phyloP scores from a whole-genome alignment of 2,113 vertebrate species.

The Bufo bufo region DNA sequence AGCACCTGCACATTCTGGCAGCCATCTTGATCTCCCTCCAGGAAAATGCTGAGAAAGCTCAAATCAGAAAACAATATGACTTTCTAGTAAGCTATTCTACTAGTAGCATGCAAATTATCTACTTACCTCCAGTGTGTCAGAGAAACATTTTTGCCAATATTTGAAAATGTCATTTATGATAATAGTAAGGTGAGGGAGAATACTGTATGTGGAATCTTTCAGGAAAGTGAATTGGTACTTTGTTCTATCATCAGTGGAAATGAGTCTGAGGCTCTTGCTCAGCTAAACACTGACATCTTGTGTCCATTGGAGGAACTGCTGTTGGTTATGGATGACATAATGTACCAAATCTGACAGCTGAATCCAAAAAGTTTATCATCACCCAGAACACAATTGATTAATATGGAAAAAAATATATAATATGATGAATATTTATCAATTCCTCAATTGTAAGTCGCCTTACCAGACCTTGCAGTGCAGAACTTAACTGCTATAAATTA shows the following conservation, averaged over 20 bases:
- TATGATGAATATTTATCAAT: too few species aligned
- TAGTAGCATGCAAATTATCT: background rate
- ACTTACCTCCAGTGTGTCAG: background rate
- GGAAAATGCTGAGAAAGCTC: background rate
- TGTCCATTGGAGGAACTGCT: background rate
- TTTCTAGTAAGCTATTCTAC: background rate
- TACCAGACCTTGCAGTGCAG: too few species aligned
- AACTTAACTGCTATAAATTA: too few species aligned
- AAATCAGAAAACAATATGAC: background rate
- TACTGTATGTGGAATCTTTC: background rate
- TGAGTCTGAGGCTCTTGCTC: background rate
- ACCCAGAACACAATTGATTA: background rate
- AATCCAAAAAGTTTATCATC: background rate
- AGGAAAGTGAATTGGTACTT: background rate
- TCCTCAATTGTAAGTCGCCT: too few species aligned
- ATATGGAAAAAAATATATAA: background rate
- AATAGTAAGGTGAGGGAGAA: background rate
- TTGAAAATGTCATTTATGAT: background rate
- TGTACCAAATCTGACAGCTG: background rate
- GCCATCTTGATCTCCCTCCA: slow-evolving; percentile 38
- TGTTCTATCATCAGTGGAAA: background rate
- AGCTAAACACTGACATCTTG: slow-evolving; percentile 35
- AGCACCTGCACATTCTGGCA: slow-evolving; percentile 39
- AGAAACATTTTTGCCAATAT: background rate
- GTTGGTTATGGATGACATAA: background rate